Conservation (phyloP, 2,113 vertebrate species). For the Synodontis membranacea region DNA sequence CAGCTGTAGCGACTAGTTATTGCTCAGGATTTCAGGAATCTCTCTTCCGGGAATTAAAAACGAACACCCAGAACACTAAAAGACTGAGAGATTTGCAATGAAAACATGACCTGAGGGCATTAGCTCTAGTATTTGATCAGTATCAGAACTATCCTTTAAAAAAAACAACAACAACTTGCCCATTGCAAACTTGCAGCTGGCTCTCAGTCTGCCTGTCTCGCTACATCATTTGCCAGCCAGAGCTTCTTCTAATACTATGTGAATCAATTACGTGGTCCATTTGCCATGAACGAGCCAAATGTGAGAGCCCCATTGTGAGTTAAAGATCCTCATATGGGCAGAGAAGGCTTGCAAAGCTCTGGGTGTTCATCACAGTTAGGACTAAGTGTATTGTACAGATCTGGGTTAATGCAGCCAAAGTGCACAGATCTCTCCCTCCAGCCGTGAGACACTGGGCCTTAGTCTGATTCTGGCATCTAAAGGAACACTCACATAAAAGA, state of each 20-base stretch:
- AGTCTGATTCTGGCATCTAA: slow-evolving; percentile 12
- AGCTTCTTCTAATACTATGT: slow-evolving; percentile 56
- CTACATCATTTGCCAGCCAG: slow-evolving; percentile 29
- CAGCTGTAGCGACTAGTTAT: slow-evolving; percentile 60
- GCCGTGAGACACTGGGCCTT: background rate
- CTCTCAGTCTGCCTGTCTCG: background rate
- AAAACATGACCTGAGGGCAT: slow-evolving; percentile 22
- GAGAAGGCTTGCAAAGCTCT: slow-evolving; percentile 29
- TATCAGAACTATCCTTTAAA: slow-evolving; percentile 15
- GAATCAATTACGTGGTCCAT: slow-evolving; percentile 62
- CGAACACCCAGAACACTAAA: slow-evolving; percentile 1
- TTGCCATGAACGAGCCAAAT: slow-evolving; percentile 60
- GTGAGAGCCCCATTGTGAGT: slow-evolving; percentile 47
- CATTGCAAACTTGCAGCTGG: background rate
- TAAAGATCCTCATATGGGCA: slow-evolving; percentile 38
- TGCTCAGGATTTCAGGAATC: slow-evolving; percentile 56
- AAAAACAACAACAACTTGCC: slow-evolving; percentile 7
- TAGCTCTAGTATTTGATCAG: slow-evolving; percentile 19
- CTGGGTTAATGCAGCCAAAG: slow-evolving; percentile 55
- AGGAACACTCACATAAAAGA: slow-evolving; percentile 31
- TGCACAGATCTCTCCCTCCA: slow-evolving; percentile 25
- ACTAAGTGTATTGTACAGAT: slow-evolving; percentile 55
- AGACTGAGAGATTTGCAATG: slow-evolving; percentile 23
- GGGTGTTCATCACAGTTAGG: slow-evolving; percentile 20
- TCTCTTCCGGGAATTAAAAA: background rate